These are phyloP conservation scores for Marisa cornuarietis DNA, from an alignment of 1,140 invertebrate species.

Conservation along the genomic window DNA sequence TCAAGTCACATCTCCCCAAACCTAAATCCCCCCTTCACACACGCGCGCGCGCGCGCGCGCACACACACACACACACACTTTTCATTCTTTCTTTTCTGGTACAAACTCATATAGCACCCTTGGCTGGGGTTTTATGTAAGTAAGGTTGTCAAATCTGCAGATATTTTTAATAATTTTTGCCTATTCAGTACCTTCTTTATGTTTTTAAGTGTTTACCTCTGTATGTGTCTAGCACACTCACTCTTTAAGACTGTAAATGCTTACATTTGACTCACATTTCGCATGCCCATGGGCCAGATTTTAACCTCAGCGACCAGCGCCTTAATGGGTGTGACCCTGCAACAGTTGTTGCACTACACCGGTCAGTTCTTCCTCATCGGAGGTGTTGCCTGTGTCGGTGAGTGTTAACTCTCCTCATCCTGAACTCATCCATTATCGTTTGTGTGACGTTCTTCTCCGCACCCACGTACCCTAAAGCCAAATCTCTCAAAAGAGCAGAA, in stretches of 20 bases:
- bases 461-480: too few species aligned
- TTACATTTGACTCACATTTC: neutral
- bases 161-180: neutral
- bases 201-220: neutral
- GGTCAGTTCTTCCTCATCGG: conserved; percentile 20
- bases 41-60: neutral
- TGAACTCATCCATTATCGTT: too few species aligned
- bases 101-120: neutral
- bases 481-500: too few species aligned
- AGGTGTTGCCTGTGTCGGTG: conserved; percentile 15
- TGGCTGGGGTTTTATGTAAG: neutral
- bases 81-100: too few species aligned
- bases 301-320: conserved; percentile 19
- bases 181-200: neutral
- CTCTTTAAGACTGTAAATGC: neutral
- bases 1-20: too few species aligned
- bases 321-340: conserved; percentile 17
- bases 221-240: too few species aligned
- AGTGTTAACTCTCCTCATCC: neutral
- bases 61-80: neutral
- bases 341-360: conserved; percentile 8
- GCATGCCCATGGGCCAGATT: neutral
- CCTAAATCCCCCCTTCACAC: too few species aligned
- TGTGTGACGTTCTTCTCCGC: too few species aligned
- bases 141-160: neutral